Evolutionary conservation across 1,140 invertebrate species (phyloP).

Genomic region (Microplitis demolitor): DNA sequence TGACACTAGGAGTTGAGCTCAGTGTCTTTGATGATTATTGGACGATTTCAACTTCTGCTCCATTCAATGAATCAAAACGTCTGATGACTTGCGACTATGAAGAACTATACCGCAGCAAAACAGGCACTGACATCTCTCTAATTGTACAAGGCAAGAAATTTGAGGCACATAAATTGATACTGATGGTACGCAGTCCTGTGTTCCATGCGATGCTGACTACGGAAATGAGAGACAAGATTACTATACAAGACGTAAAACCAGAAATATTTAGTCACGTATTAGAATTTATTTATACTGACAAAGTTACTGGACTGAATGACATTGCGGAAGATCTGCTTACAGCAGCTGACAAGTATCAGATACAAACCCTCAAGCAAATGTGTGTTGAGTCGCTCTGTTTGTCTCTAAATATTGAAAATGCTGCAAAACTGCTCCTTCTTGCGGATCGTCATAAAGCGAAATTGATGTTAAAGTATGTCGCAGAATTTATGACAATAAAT

Average conservation of each 20-base stretch:
- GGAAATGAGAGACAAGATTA: constrained; percentile 66
- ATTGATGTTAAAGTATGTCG: too few species aligned
- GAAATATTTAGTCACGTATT: constrained; percentile 66
- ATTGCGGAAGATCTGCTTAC: not conserved
- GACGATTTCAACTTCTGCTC: not conserved
- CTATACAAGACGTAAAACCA: constrained; percentile 64
- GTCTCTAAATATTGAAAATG: constrained; percentile 1
- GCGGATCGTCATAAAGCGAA: not conserved
- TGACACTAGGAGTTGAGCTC: too few species aligned
- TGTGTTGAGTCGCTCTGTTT: not conserved
- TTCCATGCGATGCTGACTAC: constrained; percentile 69
- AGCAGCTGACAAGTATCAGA: constrained; percentile 16
- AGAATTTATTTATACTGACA: constrained; percentile 66
- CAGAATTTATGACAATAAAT: too few species aligned
- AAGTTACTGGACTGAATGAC: not conserved
- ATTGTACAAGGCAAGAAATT: not conserved
- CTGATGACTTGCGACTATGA: not conserved
- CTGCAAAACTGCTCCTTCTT: not conserved
- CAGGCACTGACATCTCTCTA: not conserved
- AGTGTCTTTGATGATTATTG: too few species aligned
- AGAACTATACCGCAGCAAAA: not conserved
- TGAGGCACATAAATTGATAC: constrained; percentile 17
- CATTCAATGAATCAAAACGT: not conserved
- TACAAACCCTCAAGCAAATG: not conserved
- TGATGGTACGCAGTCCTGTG: constrained; percentile 61